Conservation (phyloP, 2,113 vertebrate genomes). For the Mesembrinibis cayennensis region DNA sequence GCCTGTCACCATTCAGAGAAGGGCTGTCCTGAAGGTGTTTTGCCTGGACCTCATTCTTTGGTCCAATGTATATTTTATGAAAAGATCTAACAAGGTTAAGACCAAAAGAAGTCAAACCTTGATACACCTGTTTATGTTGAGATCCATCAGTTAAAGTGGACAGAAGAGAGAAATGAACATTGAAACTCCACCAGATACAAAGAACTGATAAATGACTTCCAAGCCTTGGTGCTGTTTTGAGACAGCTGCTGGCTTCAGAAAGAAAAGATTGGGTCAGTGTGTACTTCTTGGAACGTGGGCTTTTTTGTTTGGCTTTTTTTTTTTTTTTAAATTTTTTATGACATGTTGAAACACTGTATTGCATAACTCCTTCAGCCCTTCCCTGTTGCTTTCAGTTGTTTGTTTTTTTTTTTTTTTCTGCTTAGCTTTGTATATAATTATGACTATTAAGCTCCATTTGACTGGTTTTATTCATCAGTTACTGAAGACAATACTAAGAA, state of each 20-base stretch:
- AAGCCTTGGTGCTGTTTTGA: not conserved
- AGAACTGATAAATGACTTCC: not conserved
- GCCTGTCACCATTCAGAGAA: not conserved
- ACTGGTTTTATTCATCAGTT: not conserved
- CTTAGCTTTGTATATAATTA: not conserved
- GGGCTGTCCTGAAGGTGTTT: not conserved
- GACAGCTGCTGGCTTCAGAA: not conserved
- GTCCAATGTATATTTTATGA: not conserved
- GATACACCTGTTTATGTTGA: not conserved
- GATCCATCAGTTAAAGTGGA: not conserved
- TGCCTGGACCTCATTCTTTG: not conserved
- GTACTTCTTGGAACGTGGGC: not conserved
- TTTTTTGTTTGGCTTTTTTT: not conserved
- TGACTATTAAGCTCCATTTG: not conserved
- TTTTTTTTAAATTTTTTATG: not conserved
- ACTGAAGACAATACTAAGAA: not conserved
- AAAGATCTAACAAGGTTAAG: not conserved
- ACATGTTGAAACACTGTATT: not conserved
- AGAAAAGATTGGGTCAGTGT: not conserved
- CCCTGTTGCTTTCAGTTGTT: not conserved
- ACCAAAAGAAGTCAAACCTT: not conserved
- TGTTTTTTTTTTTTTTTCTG: not conserved
- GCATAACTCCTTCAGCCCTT: not conserved
- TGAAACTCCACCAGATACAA: not conserved
- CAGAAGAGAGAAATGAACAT: not conserved